Base-by-base conservation (phyloP, 1,140 invertebrate species). In the Ceratitis capitata region DNA sequence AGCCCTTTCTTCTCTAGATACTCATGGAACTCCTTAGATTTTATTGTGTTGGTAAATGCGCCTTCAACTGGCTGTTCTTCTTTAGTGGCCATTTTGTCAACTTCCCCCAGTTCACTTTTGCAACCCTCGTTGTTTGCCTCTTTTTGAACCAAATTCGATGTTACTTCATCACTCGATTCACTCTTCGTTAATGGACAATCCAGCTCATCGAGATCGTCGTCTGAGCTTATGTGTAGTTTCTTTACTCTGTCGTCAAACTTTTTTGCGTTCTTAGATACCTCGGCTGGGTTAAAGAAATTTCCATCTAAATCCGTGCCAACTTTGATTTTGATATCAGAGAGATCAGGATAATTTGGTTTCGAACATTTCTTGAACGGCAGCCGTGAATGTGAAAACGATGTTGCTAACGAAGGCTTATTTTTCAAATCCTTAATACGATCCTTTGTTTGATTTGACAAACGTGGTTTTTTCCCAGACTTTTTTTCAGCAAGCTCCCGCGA, bases 291-390 rank as follows among this genome's bases (percentile, higher is more conserved):
- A 78, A 90, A 89, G 14, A 87, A 87, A 12, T 86, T 88, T 12
- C 86, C 87, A 35, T 89, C 88, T 4, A 87, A 51, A 19, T 88
- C 87, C 5, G 87, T 90, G 16, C 91, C 91, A 1, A 88, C 90
- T 61, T 89, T 87, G 12, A 92, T 90, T 74, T 92, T 92, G 4
- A 92, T 87, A 42, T 92, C 87, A 10, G 89, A 89, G 85, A 92
- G 87, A 74, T 92, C 91, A n/a, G 91, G 91, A 85, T 92, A 91
- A 84, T 91, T 91, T 39, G 89, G 88, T 53, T 91, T 91, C 45
- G 89, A 90, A 87, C 88, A 89, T 88, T 91, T 90, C 45, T 91
- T 91, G 69, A 88, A 91, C 7, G 87, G 84, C 0, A 86, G 64
- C 84, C 61, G 58, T 47, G 87, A 87, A 45, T 78, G 32, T 19